Conservation (phyloP, 1,140 invertebrate species). For the Drosophila miranda region DNA sequence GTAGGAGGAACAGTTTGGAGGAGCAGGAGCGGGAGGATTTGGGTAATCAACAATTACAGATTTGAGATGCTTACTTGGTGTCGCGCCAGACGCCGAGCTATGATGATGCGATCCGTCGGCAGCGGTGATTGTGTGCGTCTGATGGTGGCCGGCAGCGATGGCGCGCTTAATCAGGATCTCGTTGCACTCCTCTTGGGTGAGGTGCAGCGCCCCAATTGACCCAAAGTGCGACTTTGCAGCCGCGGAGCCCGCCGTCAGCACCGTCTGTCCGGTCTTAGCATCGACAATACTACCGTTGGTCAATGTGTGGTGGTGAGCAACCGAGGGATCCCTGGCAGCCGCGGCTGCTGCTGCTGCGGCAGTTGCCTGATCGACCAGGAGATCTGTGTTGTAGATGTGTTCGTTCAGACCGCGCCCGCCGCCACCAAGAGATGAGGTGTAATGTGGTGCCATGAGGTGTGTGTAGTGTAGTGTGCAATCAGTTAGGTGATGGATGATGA, state of each 20-base stretch:
- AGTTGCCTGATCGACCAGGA: constrained; percentile 77
- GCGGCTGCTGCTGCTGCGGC: constrained; percentile 65
- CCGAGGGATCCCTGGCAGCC: constrained; percentile 55
- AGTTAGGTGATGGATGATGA: constrained; percentile 5
- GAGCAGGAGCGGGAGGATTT: constrained; percentile 17
- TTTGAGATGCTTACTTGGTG: constrained; percentile 82
- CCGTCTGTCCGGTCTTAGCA: constrained; percentile 79
- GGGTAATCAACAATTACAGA: constrained; percentile 63
- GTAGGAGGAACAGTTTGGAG: background rate
- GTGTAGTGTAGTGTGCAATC: background rate
- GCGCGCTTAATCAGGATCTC: constrained; percentile 88
- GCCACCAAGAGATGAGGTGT: constrained; percentile 44
- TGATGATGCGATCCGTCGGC: constrained; percentile 76
- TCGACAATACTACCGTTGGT: constrained; percentile 81
- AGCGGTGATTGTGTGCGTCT: constrained; percentile 77
- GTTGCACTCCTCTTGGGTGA: constrained; percentile 90
- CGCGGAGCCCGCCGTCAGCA: constrained; percentile 73
- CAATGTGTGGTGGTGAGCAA: constrained; percentile 74
- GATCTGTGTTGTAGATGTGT: constrained; percentile 54
- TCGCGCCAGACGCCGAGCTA: constrained; percentile 66
- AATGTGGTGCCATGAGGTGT: constrained; percentile 1
- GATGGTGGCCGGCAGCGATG: constrained; percentile 80
- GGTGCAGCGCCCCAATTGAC: constrained; percentile 87
- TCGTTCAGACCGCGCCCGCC: constrained; percentile 52
- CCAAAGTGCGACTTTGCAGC: constrained; percentile 83